Percentiles rank a stretch among this genome's conserved stretches.
Evolutionary conservation across 2,888 invertebrate genomes (phyloP).

Genomic region (Magallana nippona): DNA sequence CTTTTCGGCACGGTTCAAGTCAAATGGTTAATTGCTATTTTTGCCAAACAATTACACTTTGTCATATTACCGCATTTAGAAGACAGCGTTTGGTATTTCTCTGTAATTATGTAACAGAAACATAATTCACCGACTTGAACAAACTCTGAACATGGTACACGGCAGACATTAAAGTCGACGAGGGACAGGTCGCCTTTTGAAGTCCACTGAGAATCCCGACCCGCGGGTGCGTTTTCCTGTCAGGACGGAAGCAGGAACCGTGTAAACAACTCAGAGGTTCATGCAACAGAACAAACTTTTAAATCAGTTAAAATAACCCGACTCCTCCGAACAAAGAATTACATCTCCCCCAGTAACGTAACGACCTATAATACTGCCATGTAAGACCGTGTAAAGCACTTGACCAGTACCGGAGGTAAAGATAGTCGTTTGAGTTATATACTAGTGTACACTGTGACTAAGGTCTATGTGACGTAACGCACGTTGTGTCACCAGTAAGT

Average conservation of each 20-base stretch:
- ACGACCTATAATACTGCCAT: background rate
- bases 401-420: background rate
- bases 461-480: background rate
- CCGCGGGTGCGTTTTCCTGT: background rate
- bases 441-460: no score
- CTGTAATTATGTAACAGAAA: no score
- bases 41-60: no score
- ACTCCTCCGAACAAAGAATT: background rate
- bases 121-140: no score
- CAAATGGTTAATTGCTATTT: no score
- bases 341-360: background rate
- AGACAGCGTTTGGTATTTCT: no score
- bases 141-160: no score
- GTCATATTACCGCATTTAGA: no score
- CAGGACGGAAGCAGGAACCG: background rate
- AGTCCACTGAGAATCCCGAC: background rate
- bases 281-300: no score
- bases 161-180: conserved; percentile 3
- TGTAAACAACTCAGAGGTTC: conserved; percentile 5
- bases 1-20: no score
- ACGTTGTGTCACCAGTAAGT: background rate
- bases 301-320: background rate
- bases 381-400: background rate
- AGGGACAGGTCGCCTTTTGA: background rate
- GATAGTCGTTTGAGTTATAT: background rate